Percentiles rank a stretch among this genome's conserved stretches.
Evolutionary conservation across 2,113 vertebrate species (phyloP).

Genomic region (Rhynchomys soricoides): DNA sequence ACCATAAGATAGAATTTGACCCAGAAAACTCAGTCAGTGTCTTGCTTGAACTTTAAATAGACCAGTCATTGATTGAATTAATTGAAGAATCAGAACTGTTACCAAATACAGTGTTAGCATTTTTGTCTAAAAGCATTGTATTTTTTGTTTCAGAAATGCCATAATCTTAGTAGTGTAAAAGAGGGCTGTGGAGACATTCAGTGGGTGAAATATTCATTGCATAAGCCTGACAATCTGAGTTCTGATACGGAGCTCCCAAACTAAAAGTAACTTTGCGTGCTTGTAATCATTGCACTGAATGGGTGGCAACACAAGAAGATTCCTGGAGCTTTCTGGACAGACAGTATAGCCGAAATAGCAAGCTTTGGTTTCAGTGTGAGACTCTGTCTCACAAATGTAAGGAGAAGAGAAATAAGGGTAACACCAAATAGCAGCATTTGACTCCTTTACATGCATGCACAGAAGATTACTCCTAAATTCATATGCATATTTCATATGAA

Average conservation of each 20-base stretch:
- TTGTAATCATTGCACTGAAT: neutral
- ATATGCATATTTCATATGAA: neutral
- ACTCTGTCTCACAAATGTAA: neutral
- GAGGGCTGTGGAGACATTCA: neutral
- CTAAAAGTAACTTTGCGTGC: neutral
- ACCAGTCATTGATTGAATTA: neutral
- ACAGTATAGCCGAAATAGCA: neutral
- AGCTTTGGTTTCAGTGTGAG: neutral
- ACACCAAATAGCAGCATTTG: neutral
- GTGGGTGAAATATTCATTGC: neutral
- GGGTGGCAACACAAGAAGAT: neutral
- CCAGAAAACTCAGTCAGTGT: conserved; percentile 50
- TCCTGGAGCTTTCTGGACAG: neutral
- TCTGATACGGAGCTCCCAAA: neutral
- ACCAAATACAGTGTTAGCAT: neutral
- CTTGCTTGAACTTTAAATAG: conserved; percentile 40
- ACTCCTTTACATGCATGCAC: neutral
- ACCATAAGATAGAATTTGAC: conserved; percentile 52
- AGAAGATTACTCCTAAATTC: neutral
- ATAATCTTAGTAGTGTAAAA: neutral
- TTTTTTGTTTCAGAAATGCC: neutral
- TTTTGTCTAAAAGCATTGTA: neutral
- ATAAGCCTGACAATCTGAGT: neutral
- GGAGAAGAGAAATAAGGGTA: neutral
- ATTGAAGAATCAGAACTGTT: neutral